Conservation (phyloP, 2,888 invertebrate genomes). For the Eledone cirrhosa region DNA sequence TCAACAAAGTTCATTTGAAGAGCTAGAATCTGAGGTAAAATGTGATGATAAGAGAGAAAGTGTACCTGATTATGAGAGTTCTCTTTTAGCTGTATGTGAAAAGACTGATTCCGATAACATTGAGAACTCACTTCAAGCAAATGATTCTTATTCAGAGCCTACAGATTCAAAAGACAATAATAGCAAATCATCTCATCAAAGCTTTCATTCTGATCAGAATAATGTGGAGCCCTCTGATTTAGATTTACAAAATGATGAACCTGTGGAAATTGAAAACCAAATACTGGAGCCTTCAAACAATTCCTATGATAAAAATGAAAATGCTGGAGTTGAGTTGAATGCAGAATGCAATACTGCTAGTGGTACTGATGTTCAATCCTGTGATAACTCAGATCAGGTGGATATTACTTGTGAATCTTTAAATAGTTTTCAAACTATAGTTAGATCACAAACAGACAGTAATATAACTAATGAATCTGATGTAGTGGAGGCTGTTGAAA, state of each 20-base stretch:
- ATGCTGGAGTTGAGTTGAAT: no score
- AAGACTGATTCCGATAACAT: background rate
- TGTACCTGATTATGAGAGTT: background rate
- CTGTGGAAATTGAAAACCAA: no score
- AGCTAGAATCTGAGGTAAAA: background rate
- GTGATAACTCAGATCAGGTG: slow-evolving; percentile 15
- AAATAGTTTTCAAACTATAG: slow-evolving; percentile 7
- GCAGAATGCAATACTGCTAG: no score
- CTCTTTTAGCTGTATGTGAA: slow-evolving; percentile 11
- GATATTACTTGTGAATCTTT: slow-evolving; percentile 25
- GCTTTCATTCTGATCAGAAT: no score
- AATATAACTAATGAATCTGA: background rate
- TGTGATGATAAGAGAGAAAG: background rate
- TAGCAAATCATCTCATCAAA: no score
- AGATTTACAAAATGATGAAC: no score
- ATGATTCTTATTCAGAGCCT: no score
- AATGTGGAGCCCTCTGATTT: no score
- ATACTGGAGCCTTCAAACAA: no score
- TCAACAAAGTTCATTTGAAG: background rate
- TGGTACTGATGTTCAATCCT: background rate
- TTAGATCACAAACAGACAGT: background rate
- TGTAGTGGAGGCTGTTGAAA: background rate
- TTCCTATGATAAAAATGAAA: no score
- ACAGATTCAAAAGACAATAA: no score
- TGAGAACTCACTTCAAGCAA: background rate